Evolutionary conservation across 2,113 vertebrate genomes (phyloP).

Genomic region (Columba janthina): DNA sequence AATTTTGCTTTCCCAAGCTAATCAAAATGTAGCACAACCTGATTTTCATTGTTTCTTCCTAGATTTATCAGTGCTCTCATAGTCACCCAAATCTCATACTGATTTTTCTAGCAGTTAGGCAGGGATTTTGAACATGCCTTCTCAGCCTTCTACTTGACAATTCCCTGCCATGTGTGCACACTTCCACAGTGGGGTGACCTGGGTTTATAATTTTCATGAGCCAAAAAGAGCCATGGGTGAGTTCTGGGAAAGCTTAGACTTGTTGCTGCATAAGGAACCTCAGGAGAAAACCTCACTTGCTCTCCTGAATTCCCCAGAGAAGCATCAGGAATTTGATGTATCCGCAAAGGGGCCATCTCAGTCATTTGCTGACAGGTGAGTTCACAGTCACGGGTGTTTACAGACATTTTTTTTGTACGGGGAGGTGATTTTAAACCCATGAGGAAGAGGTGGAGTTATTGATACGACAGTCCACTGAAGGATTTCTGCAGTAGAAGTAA

Average conservation of each 20-base stretch:
- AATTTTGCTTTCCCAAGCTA: neutral
- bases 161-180: neutral
- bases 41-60: neutral
- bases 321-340: neutral
- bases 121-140: neutral
- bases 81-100: neutral
- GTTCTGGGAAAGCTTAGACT: neutral
- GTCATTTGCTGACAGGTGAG: neutral
- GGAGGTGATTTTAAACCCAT: neutral
- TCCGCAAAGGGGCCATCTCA: neutral
- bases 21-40: neutral
- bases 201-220: neutral
- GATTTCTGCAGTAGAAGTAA: neutral
- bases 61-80: neutral
- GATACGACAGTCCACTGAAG: neutral
- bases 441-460: neutral
- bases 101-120: neutral
- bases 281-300: neutral
- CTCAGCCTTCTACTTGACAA: neutral
- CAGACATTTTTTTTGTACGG: neutral
- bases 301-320: neutral
- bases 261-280: neutral
- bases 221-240: neutral
- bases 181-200: neutral
- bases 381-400: neutral